Percentiles rank a stretch among this genome's conserved stretches.
These are phyloP conservation scores for Agrotis ipsilon DNA, from an alignment of 2,888 invertebrate species.

Conservation along the genomic window DNA sequence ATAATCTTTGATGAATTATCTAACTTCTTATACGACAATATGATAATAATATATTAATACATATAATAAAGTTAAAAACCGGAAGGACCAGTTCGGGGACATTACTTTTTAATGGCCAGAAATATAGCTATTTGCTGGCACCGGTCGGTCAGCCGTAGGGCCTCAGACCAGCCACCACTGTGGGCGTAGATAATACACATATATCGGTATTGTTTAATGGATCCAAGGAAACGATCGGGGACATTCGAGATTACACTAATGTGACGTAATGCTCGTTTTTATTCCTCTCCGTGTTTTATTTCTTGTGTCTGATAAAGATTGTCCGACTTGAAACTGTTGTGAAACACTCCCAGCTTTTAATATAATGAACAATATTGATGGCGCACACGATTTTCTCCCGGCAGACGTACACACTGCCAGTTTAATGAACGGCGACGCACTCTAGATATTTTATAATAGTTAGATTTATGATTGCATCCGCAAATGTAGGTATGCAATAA, in stretches of 20 bases:
- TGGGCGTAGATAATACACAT: conserved; percentile 82
- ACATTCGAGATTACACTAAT: conserved; percentile 71
- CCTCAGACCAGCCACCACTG: conserved; percentile 78
- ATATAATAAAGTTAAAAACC: conserved; percentile 64
- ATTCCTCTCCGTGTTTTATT: conserved; percentile 60
- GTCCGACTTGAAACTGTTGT: conserved; percentile 53
- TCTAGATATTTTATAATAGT: conserved; percentile 59
- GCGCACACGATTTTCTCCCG: conserved; percentile 47
- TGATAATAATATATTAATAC: conserved; percentile 87
- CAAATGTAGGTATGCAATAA: conserved; percentile 56
- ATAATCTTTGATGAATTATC: conserved; percentile 86
- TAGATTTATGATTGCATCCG: conserved; percentile 59
- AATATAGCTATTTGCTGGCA: conserved; percentile 80
- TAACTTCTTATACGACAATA: conserved; percentile 82
- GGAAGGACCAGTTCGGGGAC: conserved; percentile 77
- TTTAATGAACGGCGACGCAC: conserved; percentile 55
- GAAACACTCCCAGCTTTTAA: conserved; percentile 53
- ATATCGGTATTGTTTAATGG: conserved; percentile 77
- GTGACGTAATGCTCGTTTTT: conserved; percentile 65
- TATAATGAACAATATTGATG: conserved; percentile 59
- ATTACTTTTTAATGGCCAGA: conserved; percentile 85
- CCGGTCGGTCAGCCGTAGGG: conserved; percentile 66
- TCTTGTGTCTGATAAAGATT: conserved; percentile 59
- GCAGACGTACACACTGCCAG: conserved; percentile 41
- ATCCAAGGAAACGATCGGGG: conserved; percentile 75